Conservation (phyloP, 2,797 vertebrate genomes). For the Syngnathus acus region DNA sequence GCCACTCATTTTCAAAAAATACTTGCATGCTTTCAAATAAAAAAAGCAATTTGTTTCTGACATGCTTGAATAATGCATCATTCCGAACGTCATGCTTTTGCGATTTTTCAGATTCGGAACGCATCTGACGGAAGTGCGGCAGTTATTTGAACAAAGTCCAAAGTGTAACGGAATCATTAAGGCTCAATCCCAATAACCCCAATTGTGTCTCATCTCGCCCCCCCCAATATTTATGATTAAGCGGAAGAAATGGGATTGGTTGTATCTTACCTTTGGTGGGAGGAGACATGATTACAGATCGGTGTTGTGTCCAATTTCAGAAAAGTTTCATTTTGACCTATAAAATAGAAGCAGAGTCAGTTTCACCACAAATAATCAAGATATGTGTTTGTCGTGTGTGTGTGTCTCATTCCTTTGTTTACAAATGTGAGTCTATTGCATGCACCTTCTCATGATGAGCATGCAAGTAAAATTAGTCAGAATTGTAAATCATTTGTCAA, state of each 20-base stretch:
- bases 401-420: neutral
- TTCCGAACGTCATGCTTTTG: too few species aligned
- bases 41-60: neutral
- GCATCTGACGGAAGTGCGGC: neutral
- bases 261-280: slow-evolving; percentile 35
- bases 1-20: too few species aligned
- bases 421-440: neutral
- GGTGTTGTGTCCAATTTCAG: slow-evolving; percentile 7
- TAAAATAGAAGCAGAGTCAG: slow-evolving; percentile 18
- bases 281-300: slow-evolving; percentile 28
- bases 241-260: too few species aligned
- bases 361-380: slow-evolving; percentile 1
- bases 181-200: neutral
- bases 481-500: neutral
- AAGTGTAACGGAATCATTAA: neutral
- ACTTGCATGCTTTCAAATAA: too few species aligned
- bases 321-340: slow-evolving; percentile 28
- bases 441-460: neutral
- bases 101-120: neutral
- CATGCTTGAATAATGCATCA: neutral
- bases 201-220: too few species aligned
- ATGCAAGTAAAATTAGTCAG: neutral
- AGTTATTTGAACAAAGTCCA: neutral
- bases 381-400: neutral
- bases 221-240: too few species aligned